Percentiles rank a stretch among this genome's conserved stretches.
Evolutionary conservation across 2,888 invertebrate species (phyloP).

Genomic region (Hirtodrosophila cameraria): DNA sequence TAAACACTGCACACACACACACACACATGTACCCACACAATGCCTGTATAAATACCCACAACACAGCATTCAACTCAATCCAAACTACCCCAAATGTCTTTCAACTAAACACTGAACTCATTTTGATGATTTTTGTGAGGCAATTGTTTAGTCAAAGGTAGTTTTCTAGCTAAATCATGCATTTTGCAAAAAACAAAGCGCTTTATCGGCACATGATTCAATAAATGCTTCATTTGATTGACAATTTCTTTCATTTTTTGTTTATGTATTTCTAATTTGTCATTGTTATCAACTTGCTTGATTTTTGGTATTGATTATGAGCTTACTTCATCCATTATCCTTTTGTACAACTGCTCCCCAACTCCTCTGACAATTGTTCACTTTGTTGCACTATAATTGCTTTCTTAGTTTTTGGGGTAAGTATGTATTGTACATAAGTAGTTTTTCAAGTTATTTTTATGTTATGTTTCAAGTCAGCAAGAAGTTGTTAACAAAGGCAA

Average conservation of each 20-base stretch:
- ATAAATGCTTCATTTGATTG: constrained; percentile 43
- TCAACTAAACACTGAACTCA: constrained; percentile 36
- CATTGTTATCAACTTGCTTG: constrained; percentile 26
- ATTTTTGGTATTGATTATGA: constrained; percentile 12
- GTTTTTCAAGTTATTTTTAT: constrained; percentile 42
- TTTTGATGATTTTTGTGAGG: constrained; percentile 84
- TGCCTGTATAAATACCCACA: constrained; percentile 12
- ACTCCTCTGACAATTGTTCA: constrained; percentile 3
- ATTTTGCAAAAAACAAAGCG: constrained; percentile 37
- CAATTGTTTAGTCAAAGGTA: constrained; percentile 67
- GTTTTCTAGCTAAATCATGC: constrained; percentile 42
- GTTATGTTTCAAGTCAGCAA: constrained; percentile 24
- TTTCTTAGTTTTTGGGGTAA: constrained; percentile 62
- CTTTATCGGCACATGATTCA: constrained; percentile 35
- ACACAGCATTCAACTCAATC: not conserved
- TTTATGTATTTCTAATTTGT: constrained; percentile 15
- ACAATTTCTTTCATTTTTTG: constrained; percentile 17
- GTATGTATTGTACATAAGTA: constrained; percentile 55
- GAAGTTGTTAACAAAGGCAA: constrained; percentile 29
- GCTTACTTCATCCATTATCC: not conserved
- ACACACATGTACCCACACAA: constrained; percentile 2
- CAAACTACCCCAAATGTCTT: constrained; percentile 12
- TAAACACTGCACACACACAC: constrained; percentile 14
- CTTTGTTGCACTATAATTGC: constrained; percentile 21
- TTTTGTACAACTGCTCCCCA: constrained; percentile 3